phyloP scores from a whole-genome alignment of 1,140 invertebrate genomes.

The Tetramorium simillimum region DNA sequence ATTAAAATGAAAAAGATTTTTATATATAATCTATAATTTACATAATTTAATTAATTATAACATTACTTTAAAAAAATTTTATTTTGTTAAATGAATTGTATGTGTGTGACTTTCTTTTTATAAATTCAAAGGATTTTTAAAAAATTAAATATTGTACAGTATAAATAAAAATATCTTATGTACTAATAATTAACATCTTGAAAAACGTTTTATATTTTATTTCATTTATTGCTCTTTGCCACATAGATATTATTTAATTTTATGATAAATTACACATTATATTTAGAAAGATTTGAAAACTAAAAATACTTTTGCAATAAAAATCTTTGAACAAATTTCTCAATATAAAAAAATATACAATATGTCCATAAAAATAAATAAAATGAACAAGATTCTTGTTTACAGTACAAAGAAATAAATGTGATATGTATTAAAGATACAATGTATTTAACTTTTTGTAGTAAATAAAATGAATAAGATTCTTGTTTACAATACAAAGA shows the following conservation, averaged over 20 bases:
- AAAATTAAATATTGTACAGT: not conserved
- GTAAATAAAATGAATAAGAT: too few relatives aligned
- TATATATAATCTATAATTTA: not conserved
- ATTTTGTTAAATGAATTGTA: not conserved
- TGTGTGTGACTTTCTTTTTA: not conserved
- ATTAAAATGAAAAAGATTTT: not conserved
- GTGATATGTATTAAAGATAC: not conserved
- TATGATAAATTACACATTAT: not conserved
- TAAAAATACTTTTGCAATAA: not conserved
- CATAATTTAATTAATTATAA: not conserved
- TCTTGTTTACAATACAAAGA: too few relatives aligned
- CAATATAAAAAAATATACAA: not conserved
- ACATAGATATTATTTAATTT: not conserved
- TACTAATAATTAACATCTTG: not conserved
- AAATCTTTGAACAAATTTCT: not conserved
- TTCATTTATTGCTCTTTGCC: not conserved
- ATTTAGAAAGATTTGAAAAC: not conserved
- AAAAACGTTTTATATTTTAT: not conserved
- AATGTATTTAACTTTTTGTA: not conserved
- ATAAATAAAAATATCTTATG: not conserved
- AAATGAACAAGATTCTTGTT: slow-evolving; percentile 1
- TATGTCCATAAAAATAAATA: not conserved
- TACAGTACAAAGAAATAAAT: not conserved
- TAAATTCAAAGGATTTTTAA: not conserved
- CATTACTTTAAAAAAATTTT: not conserved